Evolutionary conservation across 2,797 vertebrate species (phyloP).

Genomic region (Microtus obscurus): DNA sequence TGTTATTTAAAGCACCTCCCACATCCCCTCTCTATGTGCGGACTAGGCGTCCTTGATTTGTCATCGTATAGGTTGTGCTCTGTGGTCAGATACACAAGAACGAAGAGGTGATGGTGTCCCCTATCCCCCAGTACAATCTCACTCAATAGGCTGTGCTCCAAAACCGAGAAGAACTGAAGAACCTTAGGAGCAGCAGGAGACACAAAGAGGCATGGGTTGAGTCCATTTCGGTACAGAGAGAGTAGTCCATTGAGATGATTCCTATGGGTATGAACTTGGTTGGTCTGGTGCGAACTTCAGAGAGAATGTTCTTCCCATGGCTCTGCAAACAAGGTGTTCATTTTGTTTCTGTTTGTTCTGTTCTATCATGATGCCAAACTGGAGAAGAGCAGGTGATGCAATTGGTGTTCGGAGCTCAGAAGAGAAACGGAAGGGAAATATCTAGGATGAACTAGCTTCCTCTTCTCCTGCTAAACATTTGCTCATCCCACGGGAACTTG

Average conservation of each 20-base stretch:
- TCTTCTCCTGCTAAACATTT: not conserved
- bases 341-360: not conserved
- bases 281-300: accelerated
- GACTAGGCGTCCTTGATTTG: not conserved
- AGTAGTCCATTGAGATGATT: accelerated
- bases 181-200: not conserved
- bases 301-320: not conserved
- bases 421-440: not conserved
- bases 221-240: not conserved
- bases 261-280: accelerated
- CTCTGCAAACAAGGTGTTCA: not conserved
- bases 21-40: not conserved
- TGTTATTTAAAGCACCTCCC: not conserved
- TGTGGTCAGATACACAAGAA: not conserved
- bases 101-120: not conserved
- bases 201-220: not conserved
- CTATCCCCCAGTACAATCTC: not conserved
- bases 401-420: not conserved
- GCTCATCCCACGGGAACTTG: not conserved
- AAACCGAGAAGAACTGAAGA: not conserved
- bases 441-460: not conserved
- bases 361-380: not conserved
- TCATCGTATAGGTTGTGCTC: not conserved
- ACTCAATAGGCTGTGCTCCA: not conserved
- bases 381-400: not conserved